phyloP scores from a whole-genome alignment of 2,888 invertebrate species.

The Chloroclysta siterata region DNA sequence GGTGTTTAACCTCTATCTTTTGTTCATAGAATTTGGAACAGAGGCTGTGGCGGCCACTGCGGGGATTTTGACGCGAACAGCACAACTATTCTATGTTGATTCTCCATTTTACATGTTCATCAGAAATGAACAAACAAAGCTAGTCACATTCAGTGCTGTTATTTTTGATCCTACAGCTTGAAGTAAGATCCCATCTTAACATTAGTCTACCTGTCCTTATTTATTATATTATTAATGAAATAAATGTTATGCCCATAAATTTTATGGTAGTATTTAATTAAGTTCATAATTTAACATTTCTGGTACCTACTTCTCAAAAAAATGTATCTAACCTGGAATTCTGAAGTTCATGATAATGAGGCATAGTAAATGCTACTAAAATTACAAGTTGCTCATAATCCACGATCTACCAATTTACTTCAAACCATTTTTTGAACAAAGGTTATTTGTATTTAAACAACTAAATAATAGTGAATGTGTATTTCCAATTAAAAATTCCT shows the following conservation, averaged over 20 bases:
- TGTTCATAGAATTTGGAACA: slow-evolving; percentile 86
- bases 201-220: too few relatives aligned
- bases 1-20: background rate
- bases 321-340: too few relatives aligned
- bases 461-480: background rate
- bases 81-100: slow-evolving; percentile 82
- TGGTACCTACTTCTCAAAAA: too few relatives aligned
- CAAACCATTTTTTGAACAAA: too few relatives aligned
- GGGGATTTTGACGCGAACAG: slow-evolving; percentile 82
- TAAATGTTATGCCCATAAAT: too few relatives aligned
- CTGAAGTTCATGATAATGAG: too few relatives aligned
- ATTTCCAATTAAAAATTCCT: slow-evolving; percentile 12
- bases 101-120: slow-evolving; percentile 91
- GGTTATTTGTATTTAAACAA: background rate
- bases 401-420: too few relatives aligned
- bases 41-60: slow-evolving; percentile 89
- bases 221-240: too few relatives aligned
- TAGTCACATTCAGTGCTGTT: slow-evolving; percentile 89
- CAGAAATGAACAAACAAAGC: slow-evolving; percentile 86
- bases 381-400: background rate
- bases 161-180: slow-evolving; percentile 83
- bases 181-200: too few relatives aligned
- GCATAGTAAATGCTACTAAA: too few relatives aligned
- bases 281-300: too few relatives aligned
- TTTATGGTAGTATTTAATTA: too few relatives aligned